phyloP scores from a whole-genome alignment of 2,888 invertebrate genomes.

The Pedicia rivosa region DNA sequence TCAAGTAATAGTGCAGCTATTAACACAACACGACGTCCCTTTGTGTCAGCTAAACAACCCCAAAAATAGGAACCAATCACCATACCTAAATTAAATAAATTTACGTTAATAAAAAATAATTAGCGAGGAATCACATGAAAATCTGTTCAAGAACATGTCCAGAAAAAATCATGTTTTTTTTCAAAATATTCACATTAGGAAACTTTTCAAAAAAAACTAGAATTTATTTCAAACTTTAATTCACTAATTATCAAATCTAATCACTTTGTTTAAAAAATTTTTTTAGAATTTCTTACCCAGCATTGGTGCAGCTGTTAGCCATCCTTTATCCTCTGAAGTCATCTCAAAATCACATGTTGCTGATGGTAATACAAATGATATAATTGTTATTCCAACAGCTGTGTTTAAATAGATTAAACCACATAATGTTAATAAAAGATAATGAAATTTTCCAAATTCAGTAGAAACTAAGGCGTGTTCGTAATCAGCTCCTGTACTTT shows the following conservation, averaged over 20 bases:
- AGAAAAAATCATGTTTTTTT: too few species aligned
- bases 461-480: slow-evolving; percentile 24
- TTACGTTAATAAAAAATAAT: too few species aligned
- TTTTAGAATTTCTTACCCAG: too few species aligned
- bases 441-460: slow-evolving; percentile 76
- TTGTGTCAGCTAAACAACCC: slow-evolving; percentile 71
- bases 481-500: slow-evolving; percentile 23
- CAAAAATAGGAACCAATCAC: slow-evolving; percentile 70
- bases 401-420: slow-evolving; percentile 72
- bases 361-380: slow-evolving; percentile 69
- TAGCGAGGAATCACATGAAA: too few species aligned
- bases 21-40: slow-evolving; percentile 58
- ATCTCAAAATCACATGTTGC: slow-evolving; percentile 69
- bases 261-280: too few species aligned
- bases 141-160: too few species aligned
- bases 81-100: too few species aligned
- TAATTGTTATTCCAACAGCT: slow-evolving; percentile 62
- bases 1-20: slow-evolving; percentile 58
- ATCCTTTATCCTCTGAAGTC: slow-evolving; percentile 63
- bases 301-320: slow-evolving; percentile 62
- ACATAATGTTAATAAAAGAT: slow-evolving; percentile 53
- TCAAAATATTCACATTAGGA: too few species aligned
- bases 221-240: too few species aligned
- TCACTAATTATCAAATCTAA: too few species aligned
- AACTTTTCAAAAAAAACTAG: too few species aligned